Percentiles rank a stretch among this genome's conserved stretches.
phyloP scores from a whole-genome alignment of 2,113 vertebrate species.

The Cinclus mexicanus region DNA sequence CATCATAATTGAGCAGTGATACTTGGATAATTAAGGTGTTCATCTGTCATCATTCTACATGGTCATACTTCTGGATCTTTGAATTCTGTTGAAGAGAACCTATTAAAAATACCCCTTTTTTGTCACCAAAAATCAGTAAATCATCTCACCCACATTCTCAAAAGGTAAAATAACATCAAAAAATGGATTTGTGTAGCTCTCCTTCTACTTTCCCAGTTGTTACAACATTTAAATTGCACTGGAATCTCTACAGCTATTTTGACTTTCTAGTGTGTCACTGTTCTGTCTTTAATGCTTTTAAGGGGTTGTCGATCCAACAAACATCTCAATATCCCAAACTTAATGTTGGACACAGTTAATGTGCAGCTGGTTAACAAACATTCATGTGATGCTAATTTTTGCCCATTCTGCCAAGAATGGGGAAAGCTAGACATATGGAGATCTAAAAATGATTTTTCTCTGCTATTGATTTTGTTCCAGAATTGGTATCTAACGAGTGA shows the following conservation, averaged over 20 bases:
- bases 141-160: background rate
- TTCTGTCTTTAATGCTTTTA: conserved; percentile 20
- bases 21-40: conserved; percentile 10
- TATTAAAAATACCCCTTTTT: conserved; percentile 10
- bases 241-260: background rate
- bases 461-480: conserved; percentile 15
- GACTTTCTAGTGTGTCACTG: conserved; percentile 6
- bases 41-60: conserved; percentile 10
- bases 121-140: background rate
- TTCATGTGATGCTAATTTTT: conserved; percentile 16
- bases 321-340: background rate
- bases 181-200: conserved; percentile 25
- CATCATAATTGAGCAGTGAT: background rate
- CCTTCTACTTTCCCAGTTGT: background rate
- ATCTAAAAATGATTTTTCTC: conserved; percentile 44
- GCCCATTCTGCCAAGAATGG: background rate
- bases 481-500: background rate
- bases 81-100: background rate
- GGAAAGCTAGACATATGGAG: conserved; percentile 25
- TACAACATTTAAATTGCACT: background rate
- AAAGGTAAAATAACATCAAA: background rate
- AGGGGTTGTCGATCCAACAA: conserved; percentile 14
- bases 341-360: background rate
- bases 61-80: background rate
- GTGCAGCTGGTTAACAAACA: conserved; percentile 35